Evolutionary conservation across 2,797 vertebrate genomes (phyloP), one percentile per base, ranked within the genome.

Genomic region (Danio aesculapii): DNA sequence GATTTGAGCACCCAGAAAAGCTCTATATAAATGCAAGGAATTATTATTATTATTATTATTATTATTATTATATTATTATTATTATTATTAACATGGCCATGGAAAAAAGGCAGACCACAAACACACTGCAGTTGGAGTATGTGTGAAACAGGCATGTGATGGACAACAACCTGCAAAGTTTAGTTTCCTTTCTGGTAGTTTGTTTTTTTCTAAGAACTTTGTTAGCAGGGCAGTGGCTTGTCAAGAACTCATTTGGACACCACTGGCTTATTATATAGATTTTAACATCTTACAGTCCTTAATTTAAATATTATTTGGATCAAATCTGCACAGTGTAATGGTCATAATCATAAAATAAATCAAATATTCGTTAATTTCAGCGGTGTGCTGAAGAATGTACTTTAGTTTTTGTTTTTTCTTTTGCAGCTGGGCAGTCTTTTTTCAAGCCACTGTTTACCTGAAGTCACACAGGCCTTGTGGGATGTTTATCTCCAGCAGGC

Each of bases 401-500:
- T 49, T 14, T 59, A 8, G 6, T 8, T 2, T 68, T 47, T 30
- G 30, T 30, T 30, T 30, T 30, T 30, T 7, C 69, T 78, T 88
- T 72, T 91, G 67, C 85, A 99, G 98, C 91, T 99, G 88, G 97
- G 97, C 77, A 99, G 97, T 90, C 91, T 99, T 73, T 99, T 99
- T 89, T 95, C 97, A 8, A 96, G 94, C 88, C 95, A 95, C 91
- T 98, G 97, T 92, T 92, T 92, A 78, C 89, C 90, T 75, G 96
- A 98, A 61, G 97, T 98, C 75, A 98, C 96, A 81, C 96, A 97
- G 91, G 89, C 94, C 72, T 92, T 99, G 91, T 99, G 98, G 98
- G 96, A 99, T 90, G 92, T 94, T 87, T 99, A 99, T 91, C 91
- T 99, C 88, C 97, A 97, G 84, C 96, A 98, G 92, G 95, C 96